Evolutionary conservation across 2,113 vertebrate genomes (phyloP).

Genomic region (Daubentonia madagascariensis): DNA sequence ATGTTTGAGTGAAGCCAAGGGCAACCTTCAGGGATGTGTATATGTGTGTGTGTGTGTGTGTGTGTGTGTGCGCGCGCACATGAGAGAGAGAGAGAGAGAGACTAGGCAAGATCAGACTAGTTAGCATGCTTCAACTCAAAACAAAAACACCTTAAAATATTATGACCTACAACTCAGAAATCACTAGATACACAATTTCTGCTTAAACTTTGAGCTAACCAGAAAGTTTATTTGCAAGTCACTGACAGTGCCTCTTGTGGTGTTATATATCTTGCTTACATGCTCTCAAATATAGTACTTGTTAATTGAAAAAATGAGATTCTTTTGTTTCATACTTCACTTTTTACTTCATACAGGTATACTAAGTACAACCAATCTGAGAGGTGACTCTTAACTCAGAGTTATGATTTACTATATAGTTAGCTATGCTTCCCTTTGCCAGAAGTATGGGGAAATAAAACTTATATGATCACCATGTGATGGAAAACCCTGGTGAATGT

Average conservation of each 20-base stretch:
- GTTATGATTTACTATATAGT: not conserved
- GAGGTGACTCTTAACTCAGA: not conserved
- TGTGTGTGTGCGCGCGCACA: not conserved
- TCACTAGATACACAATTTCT: conserved; percentile 33
- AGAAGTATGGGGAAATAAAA: conserved; percentile 2
- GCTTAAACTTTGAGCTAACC: not conserved
- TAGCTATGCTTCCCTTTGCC: not conserved
- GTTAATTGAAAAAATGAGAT: not conserved
- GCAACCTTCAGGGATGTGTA: not conserved
- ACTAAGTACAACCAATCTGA: not conserved
- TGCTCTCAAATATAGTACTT: not conserved
- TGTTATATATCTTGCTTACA: not conserved
- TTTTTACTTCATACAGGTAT: not conserved
- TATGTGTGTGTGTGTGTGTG: not conserved
- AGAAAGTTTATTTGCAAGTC: not conserved
- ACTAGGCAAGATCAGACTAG: conserved; percentile 3
- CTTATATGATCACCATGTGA: not conserved
- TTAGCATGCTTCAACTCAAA: not conserved
- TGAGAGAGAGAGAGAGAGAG: not conserved
- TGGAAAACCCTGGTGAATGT: not conserved
- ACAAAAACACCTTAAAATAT: not conserved
- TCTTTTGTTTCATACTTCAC: not conserved
- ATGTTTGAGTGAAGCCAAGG: not conserved
- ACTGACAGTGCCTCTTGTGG: not conserved
- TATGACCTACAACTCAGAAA: conserved; percentile 29